Percentiles rank a stretch among this genome's conserved stretches.
These are phyloP conservation scores for Neoarius graeffei DNA, from an alignment of 2,113 vertebrate species.

Conservation along the genomic window DNA sequence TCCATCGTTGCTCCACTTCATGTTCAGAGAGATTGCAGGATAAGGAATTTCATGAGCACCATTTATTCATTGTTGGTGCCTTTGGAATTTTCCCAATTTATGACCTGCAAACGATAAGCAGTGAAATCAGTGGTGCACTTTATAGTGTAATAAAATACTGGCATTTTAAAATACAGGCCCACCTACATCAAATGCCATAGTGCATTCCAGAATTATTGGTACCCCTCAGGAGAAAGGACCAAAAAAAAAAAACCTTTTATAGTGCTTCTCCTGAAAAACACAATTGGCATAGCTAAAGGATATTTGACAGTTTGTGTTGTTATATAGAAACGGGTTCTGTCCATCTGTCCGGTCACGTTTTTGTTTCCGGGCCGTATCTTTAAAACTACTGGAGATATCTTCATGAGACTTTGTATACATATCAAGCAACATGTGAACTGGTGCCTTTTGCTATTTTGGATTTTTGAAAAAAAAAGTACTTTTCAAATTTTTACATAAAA, in stretches of 20 bases:
- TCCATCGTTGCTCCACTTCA: background rate
- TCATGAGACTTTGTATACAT: no score
- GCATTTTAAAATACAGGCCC: background rate
- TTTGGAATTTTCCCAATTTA: background rate
- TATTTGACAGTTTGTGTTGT: background rate
- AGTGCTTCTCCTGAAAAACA: background rate
- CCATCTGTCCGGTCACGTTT: no score
- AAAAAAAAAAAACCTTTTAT: background rate
- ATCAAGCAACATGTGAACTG: no score
- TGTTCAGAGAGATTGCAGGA: background rate
- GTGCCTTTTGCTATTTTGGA: no score
- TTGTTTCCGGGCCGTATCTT: no score
- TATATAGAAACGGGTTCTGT: no score
- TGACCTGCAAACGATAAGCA: background rate
- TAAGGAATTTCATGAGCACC: background rate
- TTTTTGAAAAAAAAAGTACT: no score
- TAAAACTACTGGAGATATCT: no score
- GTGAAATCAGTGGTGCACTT: background rate
- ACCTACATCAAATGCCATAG: background rate
- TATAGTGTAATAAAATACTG: background rate
- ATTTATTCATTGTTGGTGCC: background rate
- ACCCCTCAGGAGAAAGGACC: background rate
- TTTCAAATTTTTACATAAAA: no score
- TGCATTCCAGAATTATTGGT: background rate
- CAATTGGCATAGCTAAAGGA: background rate